Evolutionary conservation across 2,888 invertebrate genomes (phyloP).

Genomic region (Agrotis ipsilon): DNA sequence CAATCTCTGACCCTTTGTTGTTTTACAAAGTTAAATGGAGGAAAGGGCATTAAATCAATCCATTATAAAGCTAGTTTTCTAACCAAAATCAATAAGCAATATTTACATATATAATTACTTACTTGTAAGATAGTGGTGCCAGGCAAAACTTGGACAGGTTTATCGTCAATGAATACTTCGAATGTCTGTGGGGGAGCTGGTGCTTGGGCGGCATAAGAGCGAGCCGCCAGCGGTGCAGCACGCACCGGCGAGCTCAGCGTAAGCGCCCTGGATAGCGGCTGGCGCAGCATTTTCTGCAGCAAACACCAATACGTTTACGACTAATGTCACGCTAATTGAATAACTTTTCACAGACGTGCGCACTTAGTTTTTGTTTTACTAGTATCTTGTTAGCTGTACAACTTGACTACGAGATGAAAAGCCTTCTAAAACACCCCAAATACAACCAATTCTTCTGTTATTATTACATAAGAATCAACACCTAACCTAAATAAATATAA

Average conservation of each 20-base stretch:
- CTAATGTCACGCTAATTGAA: constrained; percentile 48
- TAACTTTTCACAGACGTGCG: constrained; percentile 17
- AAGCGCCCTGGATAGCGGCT: constrained; percentile 93
- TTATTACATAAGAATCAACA: constrained; percentile 89
- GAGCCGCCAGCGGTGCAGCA: constrained; percentile 82
- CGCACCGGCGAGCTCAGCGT: constrained; percentile 86
- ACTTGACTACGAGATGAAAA: constrained; percentile 21
- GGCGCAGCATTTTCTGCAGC: constrained; percentile 93
- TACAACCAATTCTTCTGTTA: constrained; percentile 78
- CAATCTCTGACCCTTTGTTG: background rate
- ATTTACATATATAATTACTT: constrained; percentile 50
- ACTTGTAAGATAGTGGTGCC: constrained; percentile 99
- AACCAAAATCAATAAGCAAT: background rate
- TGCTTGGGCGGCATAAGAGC: constrained; percentile 87
- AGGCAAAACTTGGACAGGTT: constrained; percentile 97
- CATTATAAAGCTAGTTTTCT: background rate
- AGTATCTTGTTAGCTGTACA: background rate
- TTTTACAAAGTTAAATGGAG: background rate
- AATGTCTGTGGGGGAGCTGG: constrained; percentile 94
- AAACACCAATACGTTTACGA: constrained; percentile 70
- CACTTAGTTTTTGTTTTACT: constrained; percentile 3
- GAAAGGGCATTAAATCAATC: background rate
- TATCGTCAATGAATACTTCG: constrained; percentile 99
- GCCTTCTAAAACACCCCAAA: constrained; percentile 56
- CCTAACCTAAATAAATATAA: constrained; percentile 83